Evolutionary conservation across 2,888 invertebrate species (phyloP).

Genomic region (Drosophila nigricruria): DNA sequence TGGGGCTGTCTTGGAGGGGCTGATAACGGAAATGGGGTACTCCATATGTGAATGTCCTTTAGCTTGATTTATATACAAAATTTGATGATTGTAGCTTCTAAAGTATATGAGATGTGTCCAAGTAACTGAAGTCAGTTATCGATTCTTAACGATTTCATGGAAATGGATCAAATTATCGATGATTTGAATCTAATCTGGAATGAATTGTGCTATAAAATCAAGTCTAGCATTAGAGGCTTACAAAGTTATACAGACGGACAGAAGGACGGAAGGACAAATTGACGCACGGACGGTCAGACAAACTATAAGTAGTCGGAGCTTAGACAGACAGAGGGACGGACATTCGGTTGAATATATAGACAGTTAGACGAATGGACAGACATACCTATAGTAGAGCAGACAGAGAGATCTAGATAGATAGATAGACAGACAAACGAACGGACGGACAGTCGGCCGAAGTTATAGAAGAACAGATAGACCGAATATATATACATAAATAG

Average conservation of each 20-base stretch:
- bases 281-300: neutral
- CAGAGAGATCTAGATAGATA: neutral
- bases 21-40: neutral
- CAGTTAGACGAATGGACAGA: neutral
- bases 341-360: neutral
- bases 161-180: neutral
- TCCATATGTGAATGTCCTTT: neutral
- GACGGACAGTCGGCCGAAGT: too few relatives aligned
- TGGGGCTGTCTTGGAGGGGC: neutral
- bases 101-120: neutral
- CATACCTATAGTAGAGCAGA: neutral
- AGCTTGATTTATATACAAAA: neutral
- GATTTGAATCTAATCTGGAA: fast-evolving
- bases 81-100: neutral
- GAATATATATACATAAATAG: neutral
- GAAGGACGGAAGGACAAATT: neutral
- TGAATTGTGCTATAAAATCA: neutral
- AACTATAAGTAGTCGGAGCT: too few relatives aligned
- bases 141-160: neutral
- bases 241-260: neutral
- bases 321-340: neutral
- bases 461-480: neutral
- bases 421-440: neutral
- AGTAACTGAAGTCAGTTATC: neutral
- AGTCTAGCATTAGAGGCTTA: neutral